Evolutionary conservation across 2,888 invertebrate genomes (phyloP), one percentile per base, ranked within the genome.

Genomic region (Deroplatys truncata): DNA sequence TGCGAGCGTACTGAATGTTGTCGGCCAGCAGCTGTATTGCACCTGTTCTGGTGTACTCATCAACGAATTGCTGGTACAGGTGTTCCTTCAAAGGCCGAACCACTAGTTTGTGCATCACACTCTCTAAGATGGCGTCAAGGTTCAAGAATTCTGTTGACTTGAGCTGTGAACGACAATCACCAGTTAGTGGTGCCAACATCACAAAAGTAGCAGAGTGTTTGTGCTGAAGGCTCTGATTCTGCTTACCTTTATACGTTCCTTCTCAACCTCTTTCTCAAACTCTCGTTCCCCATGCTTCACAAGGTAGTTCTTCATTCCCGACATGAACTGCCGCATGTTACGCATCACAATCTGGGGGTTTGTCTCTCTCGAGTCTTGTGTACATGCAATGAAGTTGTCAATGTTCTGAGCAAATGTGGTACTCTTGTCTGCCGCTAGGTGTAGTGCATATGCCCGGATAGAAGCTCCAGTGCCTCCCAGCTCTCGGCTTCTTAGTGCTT

Each of bases 261-360:
- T 96, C 93, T 98, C 98, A 85, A 99, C 98, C 93, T 98, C 97
- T 92, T 96, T 97, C 92, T 98, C 98, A 93, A 99, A 97, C 92
- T 98, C 98, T 91, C 97, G 96, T 93, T 99, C 99, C 28, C 99
- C 99, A 92, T 98, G 98, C 92, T 98, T 98, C 72, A 99, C 98
- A 90, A 99, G 95, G 93, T 99, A 99, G 93, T 99, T 99, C 93
- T 99, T 99, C 97, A 99, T 99, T 89, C 99, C 99, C 28, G 98
- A 98, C 98, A 99, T 98, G 93, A 99, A 99, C 93, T 99, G 98
- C 1, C 99, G 95, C 95, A 98, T 97, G 92, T 98, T 98, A 90
- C 97, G 95, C 97, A 98, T 97, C 91, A 97, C 97, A 90, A 98
- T 95, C 93, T 97, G 97, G 0, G 98, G 98, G 92, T 97, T 97